Base-by-base conservation (phyloP, 2,113 vertebrate species). In the Oncorhynchus masou region DNA sequence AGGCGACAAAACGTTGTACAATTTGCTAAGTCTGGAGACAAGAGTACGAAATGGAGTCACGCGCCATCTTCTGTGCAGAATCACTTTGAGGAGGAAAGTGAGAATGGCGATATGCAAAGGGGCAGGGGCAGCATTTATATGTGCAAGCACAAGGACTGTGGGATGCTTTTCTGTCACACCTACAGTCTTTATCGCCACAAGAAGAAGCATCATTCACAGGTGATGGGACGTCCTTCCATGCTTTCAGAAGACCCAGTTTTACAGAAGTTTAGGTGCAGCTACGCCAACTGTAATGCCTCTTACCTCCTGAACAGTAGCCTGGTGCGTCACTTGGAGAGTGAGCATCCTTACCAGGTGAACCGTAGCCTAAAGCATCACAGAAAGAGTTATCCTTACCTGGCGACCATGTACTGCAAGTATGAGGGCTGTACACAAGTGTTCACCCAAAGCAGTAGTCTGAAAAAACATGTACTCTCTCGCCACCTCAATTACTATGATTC, bases 231-330 rank as follows among this genome's bases (percentile, higher is more conserved):
- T 24, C 73, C 79, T 65, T 73, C 22, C 1, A 54, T 83, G 3
- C 84, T 79, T 75, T 85, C 77, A 0, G 94, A 94, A 29, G 94
- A 94, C 69, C 94, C 94, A 68, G 90, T 92, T 75, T 92, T 91
- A 3, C 91, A 94, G 49, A 51, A 51, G 29, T 97, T 94, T 84
- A 94, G 93, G 78, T 99, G 97, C 88, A 95, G 90, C 77, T 94
- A 91, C 81, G 91, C 94, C 7, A 95, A 96, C 6, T 98, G 97
- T 71, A 90, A 80, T 9, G 94, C 95, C 78, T 92, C 93, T 0
- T 98, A 97, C 90, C 96, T 95, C 84, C 94, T 96, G 0, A 96
- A 97, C 77, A 95, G 94, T 91, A 96, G 96, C 84, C 88, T 98
- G 24, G 93, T 96, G 72, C 95, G 92, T 22, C 96, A 68, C 66